Evolutionary conservation across 2,797 vertebrate genomes (phyloP).

Genomic region (Macroramphosus scolopax): DNA sequence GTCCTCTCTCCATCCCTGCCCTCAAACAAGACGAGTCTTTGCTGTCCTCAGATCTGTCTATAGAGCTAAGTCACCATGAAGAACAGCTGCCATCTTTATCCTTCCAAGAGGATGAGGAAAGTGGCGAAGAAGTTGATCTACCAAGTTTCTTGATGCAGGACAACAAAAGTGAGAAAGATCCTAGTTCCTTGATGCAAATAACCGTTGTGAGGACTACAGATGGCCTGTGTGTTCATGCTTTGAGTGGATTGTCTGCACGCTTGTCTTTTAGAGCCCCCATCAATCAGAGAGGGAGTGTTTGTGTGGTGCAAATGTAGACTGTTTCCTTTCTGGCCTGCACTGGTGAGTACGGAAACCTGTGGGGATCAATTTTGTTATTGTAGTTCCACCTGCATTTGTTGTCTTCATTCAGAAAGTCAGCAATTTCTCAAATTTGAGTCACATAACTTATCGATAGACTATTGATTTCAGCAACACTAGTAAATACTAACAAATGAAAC

Average conservation of each 20-base stretch:
- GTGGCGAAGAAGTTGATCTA: conserved; percentile 81
- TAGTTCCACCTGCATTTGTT: background rate
- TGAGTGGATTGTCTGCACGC: conserved; percentile 6
- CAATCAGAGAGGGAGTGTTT: conserved; percentile 82
- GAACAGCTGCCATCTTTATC: conserved; percentile 49
- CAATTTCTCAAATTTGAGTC: no score
- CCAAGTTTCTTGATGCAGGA: conserved; percentile 79
- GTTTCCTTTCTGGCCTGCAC: conserved; percentile 91
- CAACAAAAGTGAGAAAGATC: conserved; percentile 66
- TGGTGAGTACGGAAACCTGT: conserved; percentile 76
- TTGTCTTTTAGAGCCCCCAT: conserved; percentile 73
- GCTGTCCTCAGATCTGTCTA: conserved; percentile 73
- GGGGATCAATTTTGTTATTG: background rate
- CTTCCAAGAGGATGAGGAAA: conserved; percentile 56
- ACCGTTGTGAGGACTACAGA: background rate
- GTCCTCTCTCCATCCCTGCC: no score
- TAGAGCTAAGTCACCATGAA: conserved; percentile 67
- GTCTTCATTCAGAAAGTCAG: no score
- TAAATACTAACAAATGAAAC: no score
- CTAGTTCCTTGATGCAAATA: background rate
- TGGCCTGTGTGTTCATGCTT: background rate
- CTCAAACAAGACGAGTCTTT: conserved; percentile 58
- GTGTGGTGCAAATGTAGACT: conserved; percentile 89
- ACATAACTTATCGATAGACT: no score
- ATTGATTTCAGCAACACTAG: no score